Percentiles rank a stretch among this genome's conserved stretches.
phyloP scores from a whole-genome alignment of 2,113 vertebrate species.

The Leuciscus idus region DNA sequence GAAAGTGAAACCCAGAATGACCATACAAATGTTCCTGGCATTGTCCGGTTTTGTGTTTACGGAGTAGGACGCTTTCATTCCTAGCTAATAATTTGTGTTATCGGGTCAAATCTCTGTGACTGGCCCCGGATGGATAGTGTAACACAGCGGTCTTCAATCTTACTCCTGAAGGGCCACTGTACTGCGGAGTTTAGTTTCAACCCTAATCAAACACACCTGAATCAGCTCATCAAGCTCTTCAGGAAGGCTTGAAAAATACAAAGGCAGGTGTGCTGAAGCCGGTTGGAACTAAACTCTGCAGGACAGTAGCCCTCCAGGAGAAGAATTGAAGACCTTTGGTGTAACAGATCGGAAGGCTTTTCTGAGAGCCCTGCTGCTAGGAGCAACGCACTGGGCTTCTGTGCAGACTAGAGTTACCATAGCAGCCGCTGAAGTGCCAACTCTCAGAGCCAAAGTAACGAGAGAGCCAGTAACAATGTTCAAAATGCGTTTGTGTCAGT shows the following conservation, averaged over 20 bases:
- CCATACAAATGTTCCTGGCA: constrained; percentile 7
- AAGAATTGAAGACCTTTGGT: no score
- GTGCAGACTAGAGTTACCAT: constrained; percentile 35
- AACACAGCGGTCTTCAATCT: no score
- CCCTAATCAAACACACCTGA: no score
- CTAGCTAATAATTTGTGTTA: constrained; percentile 41
- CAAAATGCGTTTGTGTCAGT: background rate
- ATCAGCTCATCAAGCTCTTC: no score
- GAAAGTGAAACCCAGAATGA: background rate
- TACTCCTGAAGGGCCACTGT: no score
- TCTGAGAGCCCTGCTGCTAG: constrained; percentile 41
- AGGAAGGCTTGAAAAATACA: no score
- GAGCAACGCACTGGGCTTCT: constrained; percentile 20
- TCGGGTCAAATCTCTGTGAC: constrained; percentile 41
- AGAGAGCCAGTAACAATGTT: background rate
- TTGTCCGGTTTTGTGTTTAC: background rate
- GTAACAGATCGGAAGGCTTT: constrained; percentile 36
- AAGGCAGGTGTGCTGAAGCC: no score
- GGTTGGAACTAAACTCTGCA: no score
- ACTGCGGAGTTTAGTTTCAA: no score
- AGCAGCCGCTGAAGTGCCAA: constrained; percentile 17
- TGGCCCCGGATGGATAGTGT: constrained; percentile 23
- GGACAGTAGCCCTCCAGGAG: no score
- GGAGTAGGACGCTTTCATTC: constrained; percentile 1
- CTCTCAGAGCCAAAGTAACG: constrained; percentile 18